Evolutionary conservation across 2,797 vertebrate species (phyloP).

Genomic region (Melanotaenia parkinsoni): DNA sequence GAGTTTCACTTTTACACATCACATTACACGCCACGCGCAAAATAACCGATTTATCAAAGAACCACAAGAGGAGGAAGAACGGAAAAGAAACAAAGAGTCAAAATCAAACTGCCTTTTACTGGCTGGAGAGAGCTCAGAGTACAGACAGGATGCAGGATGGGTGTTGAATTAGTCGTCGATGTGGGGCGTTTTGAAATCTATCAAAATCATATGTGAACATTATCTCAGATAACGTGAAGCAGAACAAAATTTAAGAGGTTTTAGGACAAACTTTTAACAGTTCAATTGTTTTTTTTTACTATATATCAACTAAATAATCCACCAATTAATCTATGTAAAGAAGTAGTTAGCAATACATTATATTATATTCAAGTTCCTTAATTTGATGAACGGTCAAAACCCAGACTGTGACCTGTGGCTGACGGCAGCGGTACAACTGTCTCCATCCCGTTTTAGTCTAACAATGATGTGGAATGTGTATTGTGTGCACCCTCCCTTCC

Average conservation of each 20-base stretch:
- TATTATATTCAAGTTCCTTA: background rate
- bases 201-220: no score
- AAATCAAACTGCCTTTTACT: background rate
- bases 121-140: background rate
- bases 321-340: no score
- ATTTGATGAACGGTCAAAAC: background rate
- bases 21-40: background rate
- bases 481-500: constrained; percentile 56
- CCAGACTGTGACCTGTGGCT: background rate
- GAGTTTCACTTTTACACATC: no score
- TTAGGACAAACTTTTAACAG: no score
- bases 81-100: background rate
- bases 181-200: no score
- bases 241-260: no score
- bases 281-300: no score
- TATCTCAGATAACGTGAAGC: no score
- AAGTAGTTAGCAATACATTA: background rate
- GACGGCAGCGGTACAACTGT: background rate
- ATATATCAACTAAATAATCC: no score
- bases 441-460: constrained; percentile 18
- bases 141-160: background rate
- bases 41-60: background rate
- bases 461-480: constrained; percentile 47
- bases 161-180: no score
- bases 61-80: background rate